Percentiles rank a stretch among this genome's conserved stretches.
Conservation (phyloP, 2,888 invertebrate genomes). For the Bibio marci region DNA sequence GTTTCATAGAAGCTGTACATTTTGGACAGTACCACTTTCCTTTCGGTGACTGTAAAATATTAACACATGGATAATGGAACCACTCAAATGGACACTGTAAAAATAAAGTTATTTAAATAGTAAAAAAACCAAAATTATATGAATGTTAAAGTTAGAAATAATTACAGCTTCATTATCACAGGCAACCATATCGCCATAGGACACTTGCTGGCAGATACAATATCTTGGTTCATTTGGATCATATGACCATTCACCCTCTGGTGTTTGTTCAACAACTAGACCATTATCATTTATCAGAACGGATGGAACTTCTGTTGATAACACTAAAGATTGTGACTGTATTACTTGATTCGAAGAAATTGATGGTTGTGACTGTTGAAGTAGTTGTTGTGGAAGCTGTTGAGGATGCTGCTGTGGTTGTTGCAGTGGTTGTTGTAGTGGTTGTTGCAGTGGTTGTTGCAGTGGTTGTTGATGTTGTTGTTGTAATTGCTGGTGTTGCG, state of each 20-base stretch:
- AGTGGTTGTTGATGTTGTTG: not conserved
- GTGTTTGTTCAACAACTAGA: constrained; percentile 23
- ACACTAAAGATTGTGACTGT: constrained; percentile 20
- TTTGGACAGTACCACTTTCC: constrained; percentile 99
- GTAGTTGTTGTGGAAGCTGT: constrained; percentile 4
- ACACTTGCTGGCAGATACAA: constrained; percentile 93
- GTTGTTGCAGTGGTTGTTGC: too few relatives aligned
- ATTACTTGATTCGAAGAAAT: too few relatives aligned
- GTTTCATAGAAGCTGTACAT: constrained; percentile 75
- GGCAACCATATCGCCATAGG: constrained; percentile 97
- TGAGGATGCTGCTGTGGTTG: constrained; percentile 2
- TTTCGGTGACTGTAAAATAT: constrained; percentile 87
- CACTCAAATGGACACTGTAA: constrained; percentile 94
- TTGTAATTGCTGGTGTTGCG: not conserved
- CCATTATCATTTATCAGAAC: constrained; percentile 19
- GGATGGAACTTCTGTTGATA: constrained; percentile 15
- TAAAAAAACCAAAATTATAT: constrained; percentile 3
- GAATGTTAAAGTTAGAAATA: constrained; percentile 12
- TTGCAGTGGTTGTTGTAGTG: too few relatives aligned
- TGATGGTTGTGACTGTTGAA: not conserved
- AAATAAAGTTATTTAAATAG: constrained; percentile 19
- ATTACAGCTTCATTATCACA: constrained; percentile 94
- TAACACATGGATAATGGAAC: constrained; percentile 99
- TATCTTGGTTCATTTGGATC: constrained; percentile 94
- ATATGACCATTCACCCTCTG: constrained; percentile 74